These are phyloP conservation scores for Megalonaias nervosa DNA, from an alignment of 1,140 invertebrate species.

Conservation along the genomic window DNA sequence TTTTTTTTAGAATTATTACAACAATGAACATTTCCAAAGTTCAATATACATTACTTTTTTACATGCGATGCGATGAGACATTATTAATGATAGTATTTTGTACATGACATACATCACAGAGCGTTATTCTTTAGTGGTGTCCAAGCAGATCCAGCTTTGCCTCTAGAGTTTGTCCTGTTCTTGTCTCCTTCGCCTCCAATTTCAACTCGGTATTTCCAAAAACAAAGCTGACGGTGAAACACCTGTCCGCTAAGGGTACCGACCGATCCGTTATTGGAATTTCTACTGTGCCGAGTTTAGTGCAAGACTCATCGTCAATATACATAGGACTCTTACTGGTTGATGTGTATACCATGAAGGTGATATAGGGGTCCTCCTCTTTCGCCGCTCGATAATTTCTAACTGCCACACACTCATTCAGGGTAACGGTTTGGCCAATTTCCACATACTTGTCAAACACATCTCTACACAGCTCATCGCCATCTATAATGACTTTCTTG, in stretches of 20 bases:
- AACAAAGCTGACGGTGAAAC: constrained; percentile 33
- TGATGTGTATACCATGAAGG: constrained; percentile 11
- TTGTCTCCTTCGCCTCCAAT: constrained; percentile 30
- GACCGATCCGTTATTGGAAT: constrained; percentile 13
- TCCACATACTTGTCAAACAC: constrained; percentile 40
- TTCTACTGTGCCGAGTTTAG: constrained; percentile 18
- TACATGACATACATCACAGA: no score
- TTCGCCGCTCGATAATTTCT: constrained; percentile 13
- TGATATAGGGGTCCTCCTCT: background rate
- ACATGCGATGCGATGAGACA: no score
- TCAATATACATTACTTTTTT: no score
- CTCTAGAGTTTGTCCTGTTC: constrained; percentile 22
- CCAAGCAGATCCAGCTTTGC: constrained; percentile 46
- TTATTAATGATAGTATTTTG: no score
- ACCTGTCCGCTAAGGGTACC: constrained; percentile 5
- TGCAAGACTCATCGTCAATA: constrained; percentile 32
- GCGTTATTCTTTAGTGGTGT: background rate
- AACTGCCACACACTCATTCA: constrained; percentile 5
- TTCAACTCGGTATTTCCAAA: constrained; percentile 45
- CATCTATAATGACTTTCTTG: constrained; percentile 17
- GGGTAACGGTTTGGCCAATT: constrained; percentile 28
- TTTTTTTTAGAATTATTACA: no score
- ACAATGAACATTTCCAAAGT: no score
- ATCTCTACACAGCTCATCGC: constrained; percentile 30
- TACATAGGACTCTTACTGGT: constrained; percentile 10